These are phyloP conservation scores for Theocolax elegans DNA, from an alignment of 1,140 invertebrate species.

Conservation along the genomic window DNA sequence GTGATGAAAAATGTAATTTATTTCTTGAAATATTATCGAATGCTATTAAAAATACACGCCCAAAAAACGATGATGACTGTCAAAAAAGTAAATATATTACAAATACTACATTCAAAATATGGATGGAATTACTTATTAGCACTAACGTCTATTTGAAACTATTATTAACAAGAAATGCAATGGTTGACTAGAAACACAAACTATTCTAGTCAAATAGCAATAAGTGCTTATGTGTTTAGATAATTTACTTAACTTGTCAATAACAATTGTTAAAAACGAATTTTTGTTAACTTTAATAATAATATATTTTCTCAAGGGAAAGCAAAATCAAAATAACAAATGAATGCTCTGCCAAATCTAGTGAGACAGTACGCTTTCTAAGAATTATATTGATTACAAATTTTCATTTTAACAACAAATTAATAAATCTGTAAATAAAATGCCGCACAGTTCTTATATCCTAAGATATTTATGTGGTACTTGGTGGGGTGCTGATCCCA, in stretches of 20 bases:
- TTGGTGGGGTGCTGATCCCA: neutral
- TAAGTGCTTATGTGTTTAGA: too few species aligned
- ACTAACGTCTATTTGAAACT: too few species aligned
- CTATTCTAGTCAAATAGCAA: neutral
- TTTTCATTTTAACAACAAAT: neutral
- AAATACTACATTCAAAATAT: too few species aligned
- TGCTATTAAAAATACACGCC: too few species aligned
- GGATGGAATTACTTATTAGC: too few species aligned
- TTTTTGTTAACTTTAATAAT: neutral
- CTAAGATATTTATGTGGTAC: neutral
- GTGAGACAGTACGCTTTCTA: neutral
- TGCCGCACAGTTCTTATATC: neutral
- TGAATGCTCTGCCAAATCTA: neutral
- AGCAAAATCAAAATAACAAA: neutral
- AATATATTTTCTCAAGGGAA: neutral
- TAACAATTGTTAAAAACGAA: too few species aligned
- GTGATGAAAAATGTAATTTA: too few species aligned
- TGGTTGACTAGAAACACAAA: neutral
- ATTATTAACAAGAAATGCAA: too few species aligned
- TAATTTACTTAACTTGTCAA: too few species aligned
- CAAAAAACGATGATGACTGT: too few species aligned
- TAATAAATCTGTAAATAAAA: neutral
- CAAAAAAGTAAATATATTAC: too few species aligned
- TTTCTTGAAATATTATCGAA: too few species aligned
- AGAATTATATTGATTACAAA: slow-evolving; percentile 15